Evolutionary conservation across 2,797 vertebrate genomes (phyloP), one percentile per base, ranked within the genome.

Genomic region (Petrocephalus schoutedeni): DNA sequence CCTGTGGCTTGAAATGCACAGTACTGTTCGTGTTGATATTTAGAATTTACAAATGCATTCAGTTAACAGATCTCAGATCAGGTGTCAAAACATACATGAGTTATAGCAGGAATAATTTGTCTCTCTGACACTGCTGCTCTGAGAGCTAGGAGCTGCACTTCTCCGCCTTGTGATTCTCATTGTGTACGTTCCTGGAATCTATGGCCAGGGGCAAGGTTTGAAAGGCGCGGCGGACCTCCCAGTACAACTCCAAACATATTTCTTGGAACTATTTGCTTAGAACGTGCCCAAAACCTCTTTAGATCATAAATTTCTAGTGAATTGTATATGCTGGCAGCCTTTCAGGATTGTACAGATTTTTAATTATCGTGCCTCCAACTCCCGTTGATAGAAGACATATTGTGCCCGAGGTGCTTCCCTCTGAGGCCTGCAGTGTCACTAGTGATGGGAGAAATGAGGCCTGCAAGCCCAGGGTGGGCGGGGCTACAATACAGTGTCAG

Each of bases 51-150:
- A 80, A 80, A 80, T 80, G 41, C 41, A 80, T 49, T 80, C 74
- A 49, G 16, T 80, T 80, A 80, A 49, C 74, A 80, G 74, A 80
- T 80, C 74, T 45, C 74, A 80, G 41, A 80, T 80, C 74, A 80
- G 74, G 74, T 80, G 74, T 80, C 74, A 80, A 80, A 80, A 80
- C 74, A 80, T 19, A 80, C 7, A 80, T 80, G 74, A 80, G 16
- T 80, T 19, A 80, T 80, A 80, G 74, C 74, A 80, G 41, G 74
- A 80, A 80, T 80, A 80, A 80, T 80, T 80, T 80, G 74, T 80
- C 74, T 80, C 41, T 80, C n/a, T 80, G 74, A 9, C 41, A 49
- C 19, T 21, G 74, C 74, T n/a, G 74, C 74, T 49, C 49, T 49
- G 74, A 80, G 74, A 45, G 19, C 41, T 4, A 80, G 45, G 49